Conservation (phyloP, 2,888 invertebrate genomes). For the Spodoptera exigua region DNA sequence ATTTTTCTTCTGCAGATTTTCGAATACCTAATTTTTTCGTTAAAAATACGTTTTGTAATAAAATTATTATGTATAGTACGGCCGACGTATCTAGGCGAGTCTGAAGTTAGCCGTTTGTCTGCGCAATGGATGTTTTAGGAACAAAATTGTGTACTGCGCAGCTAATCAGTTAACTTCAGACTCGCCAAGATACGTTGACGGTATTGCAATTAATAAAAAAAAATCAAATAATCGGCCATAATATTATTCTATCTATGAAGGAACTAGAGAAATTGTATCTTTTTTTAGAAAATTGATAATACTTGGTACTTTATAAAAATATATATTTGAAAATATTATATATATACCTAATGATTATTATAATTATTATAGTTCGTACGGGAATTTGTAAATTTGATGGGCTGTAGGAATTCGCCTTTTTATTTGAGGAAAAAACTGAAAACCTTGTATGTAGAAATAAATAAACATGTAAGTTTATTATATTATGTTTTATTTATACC, state of each 20-base stretch:
- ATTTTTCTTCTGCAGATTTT: too few relatives aligned
- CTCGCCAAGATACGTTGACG: constrained; percentile 33
- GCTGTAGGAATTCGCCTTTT: constrained; percentile 78
- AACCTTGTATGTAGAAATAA: constrained; percentile 81
- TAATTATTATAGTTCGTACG: constrained; percentile 42
- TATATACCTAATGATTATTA: too few relatives aligned
- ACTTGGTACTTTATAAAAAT: constrained; percentile 49
- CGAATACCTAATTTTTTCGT: too few relatives aligned
- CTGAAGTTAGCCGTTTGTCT: too few relatives aligned
- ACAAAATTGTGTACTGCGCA: too few relatives aligned
- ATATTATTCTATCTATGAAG: constrained; percentile 67
- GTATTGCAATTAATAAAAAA: constrained; percentile 48
- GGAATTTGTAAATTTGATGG: constrained; percentile 68
- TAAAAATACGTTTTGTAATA: too few relatives aligned
- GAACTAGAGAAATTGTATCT: constrained; percentile 62
- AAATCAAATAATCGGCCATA: constrained; percentile 65
- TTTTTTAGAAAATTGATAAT: constrained; percentile 67
- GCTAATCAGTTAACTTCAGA: too few relatives aligned
- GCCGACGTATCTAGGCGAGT: constrained; percentile 41
- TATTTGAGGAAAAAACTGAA: constrained; percentile 66
- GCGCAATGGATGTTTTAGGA: too few relatives aligned
- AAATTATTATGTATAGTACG: constrained; percentile 30
- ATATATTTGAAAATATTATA: constrained; percentile 40
- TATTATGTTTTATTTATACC: constrained; percentile 66
- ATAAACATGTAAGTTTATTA: constrained; percentile 86